These are phyloP conservation scores for Tromatobia lineatoria DNA, from an alignment of 2,888 invertebrate genomes.

Conservation along the genomic window DNA sequence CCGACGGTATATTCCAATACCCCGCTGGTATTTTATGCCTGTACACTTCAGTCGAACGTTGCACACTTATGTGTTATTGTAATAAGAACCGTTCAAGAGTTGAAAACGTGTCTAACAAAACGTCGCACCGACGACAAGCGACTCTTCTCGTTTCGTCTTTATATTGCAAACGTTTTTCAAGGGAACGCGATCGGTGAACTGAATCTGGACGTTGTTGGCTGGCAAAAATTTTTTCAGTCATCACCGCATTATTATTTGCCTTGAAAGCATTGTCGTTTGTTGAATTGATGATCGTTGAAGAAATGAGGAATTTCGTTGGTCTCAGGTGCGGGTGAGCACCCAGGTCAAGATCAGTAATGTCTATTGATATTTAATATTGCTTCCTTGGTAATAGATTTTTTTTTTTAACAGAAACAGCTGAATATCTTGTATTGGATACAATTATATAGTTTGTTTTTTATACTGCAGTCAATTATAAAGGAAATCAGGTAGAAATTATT, in stretches of 20 bases:
- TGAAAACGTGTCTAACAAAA: conserved; percentile 1
- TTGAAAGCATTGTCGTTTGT: not conserved
- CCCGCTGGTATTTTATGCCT: conserved; percentile 39
- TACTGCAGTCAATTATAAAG: too few species aligned
- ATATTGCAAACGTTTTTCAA: not conserved
- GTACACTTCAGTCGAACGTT: conserved; percentile 22
- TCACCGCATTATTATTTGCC: not conserved
- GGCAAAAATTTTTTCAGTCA: not conserved
- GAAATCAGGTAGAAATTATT: too few species aligned
- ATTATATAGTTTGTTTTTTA: too few species aligned
- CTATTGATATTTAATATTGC: too few species aligned
- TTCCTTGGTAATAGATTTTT: too few species aligned
- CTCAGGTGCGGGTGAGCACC: too few species aligned
- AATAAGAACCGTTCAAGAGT: conserved; percentile 26
- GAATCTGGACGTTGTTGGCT: not conserved
- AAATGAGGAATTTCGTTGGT: too few species aligned
- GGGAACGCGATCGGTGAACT: not conserved
- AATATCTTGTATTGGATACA: too few species aligned
- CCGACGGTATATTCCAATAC: conserved; percentile 13
- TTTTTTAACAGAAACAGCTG: too few species aligned
- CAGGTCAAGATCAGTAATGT: too few species aligned
- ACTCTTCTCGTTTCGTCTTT: conserved; percentile 11
- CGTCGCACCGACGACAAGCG: conserved; percentile 11
- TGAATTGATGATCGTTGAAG: not conserved
- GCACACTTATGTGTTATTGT: conserved; percentile 25